Evolutionary conservation across 2,888 invertebrate genomes (phyloP).

Genomic region (Sphaerophoria rueppellii): DNA sequence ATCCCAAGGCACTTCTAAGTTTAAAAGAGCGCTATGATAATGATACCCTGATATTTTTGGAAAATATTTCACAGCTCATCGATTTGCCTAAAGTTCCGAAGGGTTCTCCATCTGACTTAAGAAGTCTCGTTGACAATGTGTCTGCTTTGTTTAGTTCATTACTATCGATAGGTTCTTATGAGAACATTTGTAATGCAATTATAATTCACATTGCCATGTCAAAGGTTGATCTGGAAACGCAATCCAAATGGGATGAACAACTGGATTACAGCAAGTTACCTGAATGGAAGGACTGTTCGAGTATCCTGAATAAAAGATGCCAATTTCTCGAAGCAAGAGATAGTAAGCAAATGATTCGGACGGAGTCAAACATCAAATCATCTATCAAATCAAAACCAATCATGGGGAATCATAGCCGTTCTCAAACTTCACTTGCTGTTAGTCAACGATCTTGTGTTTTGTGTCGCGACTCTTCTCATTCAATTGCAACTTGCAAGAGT

Average conservation of each 20-base stretch:
- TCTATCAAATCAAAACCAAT: not conserved
- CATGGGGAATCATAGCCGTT: not conserved
- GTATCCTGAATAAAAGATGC: constrained; percentile 12
- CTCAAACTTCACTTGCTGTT: not conserved
- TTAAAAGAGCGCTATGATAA: constrained; percentile 41
- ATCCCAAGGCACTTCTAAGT: constrained; percentile 9
- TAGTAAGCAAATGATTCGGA: not conserved
- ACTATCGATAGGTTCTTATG: not conserved
- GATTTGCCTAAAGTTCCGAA: not conserved
- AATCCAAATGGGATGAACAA: constrained; percentile 33
- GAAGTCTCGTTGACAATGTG: constrained; percentile 17
- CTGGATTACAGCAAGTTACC: constrained; percentile 1
- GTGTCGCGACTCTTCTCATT: no score
- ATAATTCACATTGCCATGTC: constrained; percentile 33
- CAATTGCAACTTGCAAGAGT: constrained; percentile 7
- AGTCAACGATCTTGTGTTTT: no score
- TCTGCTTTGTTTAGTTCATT: constrained; percentile 30
- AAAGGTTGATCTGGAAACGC: constrained; percentile 13
- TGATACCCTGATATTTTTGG: constrained; percentile 32
- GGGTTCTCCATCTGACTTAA: not conserved
- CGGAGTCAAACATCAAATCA: not conserved
- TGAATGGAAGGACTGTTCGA: not conserved
- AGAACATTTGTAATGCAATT: constrained; percentile 18
- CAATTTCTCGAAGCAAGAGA: constrained; percentile 20
- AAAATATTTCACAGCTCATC: constrained; percentile 33